Percentiles rank a stretch among this genome's conserved stretches.
Evolutionary conservation across 2,888 invertebrate genomes (phyloP).

Genomic region (Melolontha melolontha): DNA sequence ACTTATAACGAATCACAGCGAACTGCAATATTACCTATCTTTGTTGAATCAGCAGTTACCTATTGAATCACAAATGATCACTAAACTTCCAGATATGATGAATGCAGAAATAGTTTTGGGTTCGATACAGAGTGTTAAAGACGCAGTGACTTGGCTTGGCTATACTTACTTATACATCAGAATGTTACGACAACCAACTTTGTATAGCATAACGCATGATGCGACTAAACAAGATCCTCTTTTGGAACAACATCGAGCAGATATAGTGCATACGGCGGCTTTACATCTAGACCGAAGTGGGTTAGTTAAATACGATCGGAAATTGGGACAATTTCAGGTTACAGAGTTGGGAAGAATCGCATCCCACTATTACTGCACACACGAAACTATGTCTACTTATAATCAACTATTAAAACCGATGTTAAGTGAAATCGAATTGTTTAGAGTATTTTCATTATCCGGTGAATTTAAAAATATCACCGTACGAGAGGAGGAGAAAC

Average conservation of each 20-base stretch:
- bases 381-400: conserved; percentile 97
- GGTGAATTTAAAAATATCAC: conserved; percentile 94
- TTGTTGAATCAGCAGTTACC: conserved; percentile 98
- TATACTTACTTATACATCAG: conserved; percentile 97
- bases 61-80: conserved; percentile 95
- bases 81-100: conserved; percentile 94
- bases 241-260: conserved; percentile 91
- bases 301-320: conserved; percentile 95
- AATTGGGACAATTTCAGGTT: conserved; percentile 85
- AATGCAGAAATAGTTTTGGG: conserved; percentile 98
- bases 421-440: conserved; percentile 96
- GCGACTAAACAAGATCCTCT: conserved; percentile 84
- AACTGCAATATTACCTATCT: conserved; percentile 97
- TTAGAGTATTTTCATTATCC: conserved; percentile 98
- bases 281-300: conserved; percentile 91
- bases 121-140: conserved; percentile 86
- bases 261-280: conserved; percentile 96
- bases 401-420: conserved; percentile 97
- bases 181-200: conserved; percentile 89
- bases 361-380: conserved; percentile 97
- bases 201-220: conserved; percentile 90
- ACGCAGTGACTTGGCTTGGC: conserved; percentile 94
- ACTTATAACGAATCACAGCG: conserved; percentile 98
- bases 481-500: conserved; percentile 95
- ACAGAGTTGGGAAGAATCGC: conserved; percentile 98